Evolutionary conservation across 1,140 invertebrate genomes (phyloP), one percentile per base, ranked within the genome.

Genomic region (Drosophila simulans): DNA sequence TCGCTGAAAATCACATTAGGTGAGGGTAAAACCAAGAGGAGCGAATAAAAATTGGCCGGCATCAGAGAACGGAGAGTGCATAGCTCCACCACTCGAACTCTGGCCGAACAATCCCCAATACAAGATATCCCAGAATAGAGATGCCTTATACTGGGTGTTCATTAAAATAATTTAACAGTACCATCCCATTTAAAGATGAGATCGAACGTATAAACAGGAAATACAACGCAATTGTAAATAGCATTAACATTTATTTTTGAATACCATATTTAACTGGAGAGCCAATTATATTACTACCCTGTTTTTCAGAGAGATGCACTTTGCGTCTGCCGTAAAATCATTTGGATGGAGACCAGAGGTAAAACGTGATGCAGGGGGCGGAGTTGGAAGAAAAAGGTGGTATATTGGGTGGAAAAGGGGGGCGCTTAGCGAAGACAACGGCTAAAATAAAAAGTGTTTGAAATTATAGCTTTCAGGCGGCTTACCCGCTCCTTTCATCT

Each of bases 1-100:
- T 70, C 83, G 82, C 74, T 88, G 83, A 22, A 86, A 82, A 86
- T 86, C 83, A 88, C 82, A 88, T 86, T 88, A 86, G 83, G 54
- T 60, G 51, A 53, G 75, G 74, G 79, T 76, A 79, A 82, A 88
- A 78, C 78, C 78, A 88, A 82, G 31, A 66, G 79, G 77, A 88
- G 60, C 69, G 83, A 75, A 77, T 71, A 68, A 78, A 84, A 82
- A 88, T 63, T 40, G 35, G 35, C 58, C 35, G 65, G 51, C 64
- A 57, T 27, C 60, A 40, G 51, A 27, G 62, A 35, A 66, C 51
- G 27, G 48, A 75, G 77, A 82, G 78, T 86, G 69, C 73, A 85
- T 55, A 51, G 55, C 45, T 57, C 53, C 71, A 15, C 20, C 13
- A 46, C 48, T 53, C 10, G 13, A 66, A 22, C 22, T 40, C 34